These are phyloP conservation scores for Myodes glareolus DNA, from an alignment of 2,113 vertebrate species.

Conservation along the genomic window DNA sequence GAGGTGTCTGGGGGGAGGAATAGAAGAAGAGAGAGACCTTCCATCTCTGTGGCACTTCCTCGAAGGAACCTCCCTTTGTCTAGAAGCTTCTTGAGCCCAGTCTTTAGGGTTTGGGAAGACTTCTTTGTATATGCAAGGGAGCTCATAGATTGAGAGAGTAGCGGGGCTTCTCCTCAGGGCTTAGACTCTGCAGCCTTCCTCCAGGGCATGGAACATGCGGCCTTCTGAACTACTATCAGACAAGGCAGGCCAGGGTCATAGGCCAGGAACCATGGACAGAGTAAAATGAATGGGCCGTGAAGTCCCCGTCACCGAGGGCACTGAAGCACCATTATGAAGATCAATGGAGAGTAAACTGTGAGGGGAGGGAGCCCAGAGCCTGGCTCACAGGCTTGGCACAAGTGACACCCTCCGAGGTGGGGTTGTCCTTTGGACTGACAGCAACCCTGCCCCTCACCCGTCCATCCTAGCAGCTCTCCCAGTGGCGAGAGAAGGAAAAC, in stretches of 20 bases:
- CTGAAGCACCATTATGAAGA: background rate
- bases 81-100: background rate
- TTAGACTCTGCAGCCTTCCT: background rate
- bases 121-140: too few relatives aligned
- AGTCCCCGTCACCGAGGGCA: background rate
- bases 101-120: background rate
- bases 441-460: background rate
- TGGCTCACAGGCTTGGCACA: accelerated
- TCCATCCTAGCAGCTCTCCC: background rate
- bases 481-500: background rate
- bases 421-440: background rate
- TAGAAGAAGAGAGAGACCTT: background rate
- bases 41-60: background rate
- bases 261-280: background rate
- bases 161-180: background rate
- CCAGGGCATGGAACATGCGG: background rate
- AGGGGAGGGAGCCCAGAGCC: background rate
- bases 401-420: background rate
- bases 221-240: background rate
- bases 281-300: background rate
- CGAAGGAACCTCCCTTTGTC: background rate
- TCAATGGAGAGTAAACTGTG: background rate
- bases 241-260: background rate
- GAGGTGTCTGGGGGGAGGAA: background rate
- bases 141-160: background rate